phyloP scores from a whole-genome alignment of 1,140 invertebrate species.

The Pachypsylla venusta region DNA sequence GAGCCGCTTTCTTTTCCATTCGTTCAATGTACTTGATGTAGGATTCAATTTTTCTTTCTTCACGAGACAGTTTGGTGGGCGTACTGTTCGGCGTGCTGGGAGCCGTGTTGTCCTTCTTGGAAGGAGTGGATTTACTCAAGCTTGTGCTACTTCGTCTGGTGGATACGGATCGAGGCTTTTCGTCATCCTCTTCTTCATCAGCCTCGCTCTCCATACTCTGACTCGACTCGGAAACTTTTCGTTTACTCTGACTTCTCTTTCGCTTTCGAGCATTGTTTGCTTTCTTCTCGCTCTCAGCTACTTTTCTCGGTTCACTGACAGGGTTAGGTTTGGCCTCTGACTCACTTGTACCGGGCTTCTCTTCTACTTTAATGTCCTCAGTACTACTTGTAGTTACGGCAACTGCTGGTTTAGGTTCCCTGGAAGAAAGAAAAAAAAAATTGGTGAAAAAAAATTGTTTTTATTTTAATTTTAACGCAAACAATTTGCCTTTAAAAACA shows the following conservation, averaged over 20 bases:
- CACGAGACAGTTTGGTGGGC: conserved; percentile 42
- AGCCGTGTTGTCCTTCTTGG: neutral
- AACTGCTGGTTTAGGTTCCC: no score
- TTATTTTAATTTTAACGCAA: no score
- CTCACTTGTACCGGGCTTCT: neutral
- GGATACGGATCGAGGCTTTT: neutral
- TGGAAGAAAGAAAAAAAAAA: no score
- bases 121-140: neutral
- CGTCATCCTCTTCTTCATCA: conserved; percentile 2
- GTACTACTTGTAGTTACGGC: no score
- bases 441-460: no score
- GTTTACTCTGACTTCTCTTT: neutral
- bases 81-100: neutral
- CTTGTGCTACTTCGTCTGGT: neutral
- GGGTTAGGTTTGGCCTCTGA: neutral
- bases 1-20: conserved; percentile 61
- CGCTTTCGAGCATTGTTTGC: neutral
- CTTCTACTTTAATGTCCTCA: no score
- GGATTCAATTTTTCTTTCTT: conserved; percentile 92
- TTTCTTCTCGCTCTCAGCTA: neutral
- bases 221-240: neutral
- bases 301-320: neutral
- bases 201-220: neutral
- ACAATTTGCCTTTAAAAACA: no score
- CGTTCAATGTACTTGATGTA: conserved; percentile 85